Evolutionary conservation across 2,797 vertebrate species (phyloP), one percentile per base, ranked within the genome.

Genomic region (Hydrolagus colliei): DNA sequence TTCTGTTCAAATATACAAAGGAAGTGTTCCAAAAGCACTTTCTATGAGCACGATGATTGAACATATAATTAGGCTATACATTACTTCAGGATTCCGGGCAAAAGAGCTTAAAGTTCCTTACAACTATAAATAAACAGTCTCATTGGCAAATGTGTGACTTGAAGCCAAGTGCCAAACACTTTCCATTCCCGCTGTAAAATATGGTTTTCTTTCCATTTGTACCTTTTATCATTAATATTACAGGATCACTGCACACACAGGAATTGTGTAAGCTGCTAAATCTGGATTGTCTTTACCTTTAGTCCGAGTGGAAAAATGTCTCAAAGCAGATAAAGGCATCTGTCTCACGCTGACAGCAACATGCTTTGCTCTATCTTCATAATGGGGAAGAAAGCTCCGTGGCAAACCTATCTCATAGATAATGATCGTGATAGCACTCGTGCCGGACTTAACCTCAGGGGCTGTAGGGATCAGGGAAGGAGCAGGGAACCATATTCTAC

Each of bases 1-100:
- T 84, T 84, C 79, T 84, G 65, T 71, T 68, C 79, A 84, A 84
- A 84, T 71, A 71, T n/a, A 41, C 79, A 84, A 84, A 84, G 65
- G 32, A 35, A 84, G 27, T 84, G 79, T 41, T 41, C 79, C 32
- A n/a, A 84, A 84, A 52, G 18, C 79, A 14, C 71, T 84, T 71
- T 71, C 62, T 68, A 35, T 13, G 65, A 35, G 79, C 18, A 68
- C 20, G 79, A 52, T 71, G 79, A 52, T 20, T n/a, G 32, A 84
- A 65, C 79, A 84, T 71, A 41, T 52, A 71, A 68, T 84, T 35
- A 84, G 32, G 71, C 16, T 32, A 84, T 35, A 84, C 16, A 84
- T 84, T 71, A 84, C 65, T 68, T 67, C 41, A 65, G 16, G 77
- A 80, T 80, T 16, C 63, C 68, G 65, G 32, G 41, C 79, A 68